Evolutionary conservation across 2,797 vertebrate species (phyloP), one percentile per base, ranked within the genome.

Genomic region (Scomberomorus guttatus): DNA sequence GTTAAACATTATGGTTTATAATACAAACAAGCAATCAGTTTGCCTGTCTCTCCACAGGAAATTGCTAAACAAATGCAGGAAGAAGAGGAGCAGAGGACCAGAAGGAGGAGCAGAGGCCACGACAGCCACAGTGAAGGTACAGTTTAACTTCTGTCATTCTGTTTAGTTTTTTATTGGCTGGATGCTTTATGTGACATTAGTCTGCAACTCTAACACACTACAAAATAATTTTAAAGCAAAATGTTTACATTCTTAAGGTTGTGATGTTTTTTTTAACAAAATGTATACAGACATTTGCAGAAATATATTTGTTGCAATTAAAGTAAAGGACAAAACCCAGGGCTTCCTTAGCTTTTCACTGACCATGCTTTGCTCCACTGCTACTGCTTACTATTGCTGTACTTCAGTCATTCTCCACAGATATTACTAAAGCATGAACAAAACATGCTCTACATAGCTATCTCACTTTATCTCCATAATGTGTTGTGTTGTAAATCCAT

Each of bases 1-100:
- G 12, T 70, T 51, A 27, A 29, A 68, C 11, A 46, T 32, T 20
- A 29, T 72, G 57, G 7, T 70, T 64, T 20, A 32, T 11, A 29
- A 6, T 17, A 15, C n/a, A 60, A 79, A 65, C 8, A 63, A 50
- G 2, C 6, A 50, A 50, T 57, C 32, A 13, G 13, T 24, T 1
- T 15, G 52, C 0, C 8, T 54, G 1, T 81, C 73, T 90, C 48
- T 86, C 44, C 18, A 57, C 90, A 96, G 96, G 95, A 96, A 95
- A 93, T 96, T 57, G 96, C 95, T 2, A 95, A 95, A 85, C 81
- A 51, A 57, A 86, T 96, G 68, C 94, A 96, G 85, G 93, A 96
- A 76, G 95, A 96, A 78, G 96, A 96, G 72, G 86, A 93, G 77
- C 70, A 89, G 58, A 87, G 82, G 37, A 60, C 85, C 73, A 86